These are phyloP conservation scores for Sebastes flavidus DNA, from an alignment of 2,797 vertebrate species.

Conservation along the genomic window DNA sequence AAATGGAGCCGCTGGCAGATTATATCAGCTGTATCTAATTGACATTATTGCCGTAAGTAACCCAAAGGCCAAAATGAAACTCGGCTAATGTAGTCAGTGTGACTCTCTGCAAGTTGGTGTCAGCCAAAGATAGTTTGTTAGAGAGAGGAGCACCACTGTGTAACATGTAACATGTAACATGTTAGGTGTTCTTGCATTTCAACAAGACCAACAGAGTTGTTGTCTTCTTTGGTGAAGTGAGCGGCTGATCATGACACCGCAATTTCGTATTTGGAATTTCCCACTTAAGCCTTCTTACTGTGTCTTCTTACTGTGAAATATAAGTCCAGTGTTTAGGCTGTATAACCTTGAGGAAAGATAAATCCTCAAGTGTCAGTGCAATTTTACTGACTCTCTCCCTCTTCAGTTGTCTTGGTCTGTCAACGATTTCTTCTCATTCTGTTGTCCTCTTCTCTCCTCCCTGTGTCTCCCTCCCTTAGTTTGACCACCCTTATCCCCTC, in stretches of 20 bases:
- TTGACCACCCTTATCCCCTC: not conserved
- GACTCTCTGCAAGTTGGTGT: not conserved
- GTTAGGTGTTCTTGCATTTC: not conserved
- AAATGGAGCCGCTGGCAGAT: not conserved
- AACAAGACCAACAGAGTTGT: not conserved
- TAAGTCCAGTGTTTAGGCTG: not conserved
- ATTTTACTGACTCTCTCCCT: not conserved
- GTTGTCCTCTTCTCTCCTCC: not conserved
- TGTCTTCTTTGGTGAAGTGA: not conserved
- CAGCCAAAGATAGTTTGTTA: not conserved
- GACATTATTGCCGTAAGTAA: not conserved
- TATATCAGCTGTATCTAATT: not conserved
- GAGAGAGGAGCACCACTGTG: not conserved
- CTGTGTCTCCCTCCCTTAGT: not conserved
- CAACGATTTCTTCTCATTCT: not conserved
- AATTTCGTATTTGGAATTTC: not conserved
- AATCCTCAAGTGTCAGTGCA: not conserved
- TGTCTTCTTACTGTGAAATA: not conserved
- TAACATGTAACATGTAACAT: not conserved
- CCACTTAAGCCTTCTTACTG: not conserved
- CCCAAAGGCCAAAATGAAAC: not conserved
- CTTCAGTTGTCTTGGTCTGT: not conserved
- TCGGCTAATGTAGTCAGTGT: not conserved
- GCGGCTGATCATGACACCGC: not conserved
- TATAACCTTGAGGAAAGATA: not conserved